Percentiles rank a stretch among this genome's conserved stretches.
Conservation (phyloP, 1,140 invertebrate genomes). For the Gryllus bimaculatus region DNA sequence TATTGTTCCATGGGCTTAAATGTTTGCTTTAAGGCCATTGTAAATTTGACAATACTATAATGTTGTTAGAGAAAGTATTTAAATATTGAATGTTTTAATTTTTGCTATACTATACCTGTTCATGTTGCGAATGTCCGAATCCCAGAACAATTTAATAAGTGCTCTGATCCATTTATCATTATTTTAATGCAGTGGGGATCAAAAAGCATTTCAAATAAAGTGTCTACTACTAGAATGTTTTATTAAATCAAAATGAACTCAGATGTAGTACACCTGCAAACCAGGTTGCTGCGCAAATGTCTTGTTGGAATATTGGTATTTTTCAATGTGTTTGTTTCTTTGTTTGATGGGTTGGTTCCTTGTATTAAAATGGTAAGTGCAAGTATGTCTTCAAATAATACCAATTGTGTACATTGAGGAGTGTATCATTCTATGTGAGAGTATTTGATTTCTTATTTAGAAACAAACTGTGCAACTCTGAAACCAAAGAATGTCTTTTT, state of each 20-base stretch:
- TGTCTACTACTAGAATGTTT: too few species aligned
- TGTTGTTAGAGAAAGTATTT: not conserved
- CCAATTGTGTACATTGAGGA: not conserved
- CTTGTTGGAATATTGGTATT: not conserved
- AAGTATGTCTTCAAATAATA: not conserved
- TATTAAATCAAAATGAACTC: too few species aligned
- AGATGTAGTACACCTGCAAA: too few species aligned
- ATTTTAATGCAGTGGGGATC: not conserved
- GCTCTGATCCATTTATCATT: not conserved
- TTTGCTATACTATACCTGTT: not conserved
- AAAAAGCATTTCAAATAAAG: not conserved
- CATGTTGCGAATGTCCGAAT: not conserved
- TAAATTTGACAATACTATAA: not conserved
- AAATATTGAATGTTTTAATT: not conserved
- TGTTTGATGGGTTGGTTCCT: not conserved
- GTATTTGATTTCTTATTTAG: not conserved
- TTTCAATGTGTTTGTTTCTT: slow-evolving; percentile 2
- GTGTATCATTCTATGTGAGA: not conserved
- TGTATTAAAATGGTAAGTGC: slow-evolving; percentile 5
- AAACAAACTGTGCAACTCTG: not conserved
- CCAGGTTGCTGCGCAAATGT: not conserved
- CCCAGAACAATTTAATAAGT: not conserved
- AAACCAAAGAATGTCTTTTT: slow-evolving; percentile 5
- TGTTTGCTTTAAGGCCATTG: not conserved
- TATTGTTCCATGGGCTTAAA: not conserved